phyloP scores from a whole-genome alignment of 2,113 vertebrate genomes.

The Balaeniceps rex region DNA sequence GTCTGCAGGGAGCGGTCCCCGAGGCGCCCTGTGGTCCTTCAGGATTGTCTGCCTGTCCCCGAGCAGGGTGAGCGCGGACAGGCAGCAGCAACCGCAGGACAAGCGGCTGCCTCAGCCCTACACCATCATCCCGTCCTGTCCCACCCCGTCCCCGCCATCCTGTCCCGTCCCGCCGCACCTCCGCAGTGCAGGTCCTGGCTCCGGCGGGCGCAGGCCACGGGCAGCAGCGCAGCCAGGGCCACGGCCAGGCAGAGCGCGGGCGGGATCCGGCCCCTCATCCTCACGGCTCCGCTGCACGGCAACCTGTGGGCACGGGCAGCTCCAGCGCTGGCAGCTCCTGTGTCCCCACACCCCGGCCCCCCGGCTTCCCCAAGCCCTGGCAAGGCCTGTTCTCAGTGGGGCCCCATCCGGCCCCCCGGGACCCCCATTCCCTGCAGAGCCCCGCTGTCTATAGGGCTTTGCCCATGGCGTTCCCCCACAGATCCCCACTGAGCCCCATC shows the following conservation, averaged over 20 bases:
- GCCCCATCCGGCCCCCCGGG: too few relatives aligned
- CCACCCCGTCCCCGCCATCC: not conserved
- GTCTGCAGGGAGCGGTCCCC: not conserved
- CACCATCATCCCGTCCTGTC: rapidly evolving
- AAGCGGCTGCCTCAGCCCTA: rapidly evolving
- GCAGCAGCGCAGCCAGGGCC: slow-evolving; percentile 55
- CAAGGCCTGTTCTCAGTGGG: not conserved
- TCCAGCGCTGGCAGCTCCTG: not conserved
- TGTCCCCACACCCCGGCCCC: not conserved
- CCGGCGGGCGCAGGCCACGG: slow-evolving; percentile 45
- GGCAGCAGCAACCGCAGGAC: not conserved
- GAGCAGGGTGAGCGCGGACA: rapidly evolving
- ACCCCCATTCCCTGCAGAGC: not conserved
- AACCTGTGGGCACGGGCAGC: not conserved
- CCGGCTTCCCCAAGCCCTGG: not conserved
- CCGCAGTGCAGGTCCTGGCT: slow-evolving; percentile 79
- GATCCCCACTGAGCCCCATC: not conserved
- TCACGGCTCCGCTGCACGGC: not conserved
- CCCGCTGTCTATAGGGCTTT: rapidly evolving
- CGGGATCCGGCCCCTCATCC: slow-evolving; percentile 37
- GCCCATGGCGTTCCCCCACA: rapidly evolving
- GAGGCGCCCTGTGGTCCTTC: rapidly evolving
- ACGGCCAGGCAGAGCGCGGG: slow-evolving; percentile 22
- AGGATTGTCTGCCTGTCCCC: not conserved
- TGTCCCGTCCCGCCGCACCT: slow-evolving; percentile 24